Evolutionary conservation across 2,888 invertebrate genomes (phyloP), one percentile per base, ranked within the genome.

Genomic region (Ormyrus rosae): DNA sequence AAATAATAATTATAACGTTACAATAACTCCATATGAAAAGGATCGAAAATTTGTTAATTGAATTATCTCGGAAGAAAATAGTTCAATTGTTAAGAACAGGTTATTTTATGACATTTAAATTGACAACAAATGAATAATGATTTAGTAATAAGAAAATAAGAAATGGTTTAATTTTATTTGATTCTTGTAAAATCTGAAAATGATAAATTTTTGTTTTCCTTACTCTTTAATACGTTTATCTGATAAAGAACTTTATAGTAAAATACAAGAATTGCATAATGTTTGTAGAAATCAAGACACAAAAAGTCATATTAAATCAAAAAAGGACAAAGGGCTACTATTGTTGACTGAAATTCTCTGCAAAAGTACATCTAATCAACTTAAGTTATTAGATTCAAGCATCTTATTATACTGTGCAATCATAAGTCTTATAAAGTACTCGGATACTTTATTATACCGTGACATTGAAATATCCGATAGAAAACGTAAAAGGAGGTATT

Each of bases 351-450:
- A 68, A 5, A 85, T 89, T 64, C 70, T 86, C 10, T 85, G 82
- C 55, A 75, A 78, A 6, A 84, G 85, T 9, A 83, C 84, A 1
- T 72, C 78, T 7, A 45, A 78, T 2, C 86, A 89, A 75, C 51
- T 89, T 46, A 81, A 85, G 55, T 7, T 19, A 10, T 60, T 84
- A 6, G 73, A 83, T 53, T 85, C 87, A 8, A 56, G 80, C 5
- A 65, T 64, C 6, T 81, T 90, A 7, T 60, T 88, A 7, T 78
- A 58, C 5, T 87, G 86, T 48, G 74, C 86, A 0, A 82, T 90
- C 4, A 87, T 83, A 81, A 80, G 87, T 19, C 70, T 88, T 3
- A 82, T 86, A 1, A 55, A 86, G 45, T 88, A 85, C 48, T 86
- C 76, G 84, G 19, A 67, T 0, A 9, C 86, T 11, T 74, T 60